Conservation (phyloP, 1,140 invertebrate genomes). For the Akabosia matsudoensis region DNA sequence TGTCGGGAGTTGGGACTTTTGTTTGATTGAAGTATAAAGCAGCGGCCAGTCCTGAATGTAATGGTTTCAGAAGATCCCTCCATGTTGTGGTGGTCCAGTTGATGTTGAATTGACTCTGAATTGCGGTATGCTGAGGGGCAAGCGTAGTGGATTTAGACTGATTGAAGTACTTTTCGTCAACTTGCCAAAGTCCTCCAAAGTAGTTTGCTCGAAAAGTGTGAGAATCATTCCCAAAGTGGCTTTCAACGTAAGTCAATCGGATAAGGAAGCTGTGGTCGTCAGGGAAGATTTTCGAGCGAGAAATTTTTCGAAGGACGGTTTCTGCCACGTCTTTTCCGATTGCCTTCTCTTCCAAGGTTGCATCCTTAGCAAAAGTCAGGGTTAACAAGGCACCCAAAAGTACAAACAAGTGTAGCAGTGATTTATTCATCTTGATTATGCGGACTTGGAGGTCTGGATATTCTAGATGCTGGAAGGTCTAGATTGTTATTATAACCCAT, state of each 20-base stretch:
- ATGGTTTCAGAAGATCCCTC: neutral
- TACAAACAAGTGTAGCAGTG: too few relatives aligned
- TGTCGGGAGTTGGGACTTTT: conserved; percentile 4
- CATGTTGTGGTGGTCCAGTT: neutral
- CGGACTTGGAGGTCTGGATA: too few relatives aligned
- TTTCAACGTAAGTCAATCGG: conserved; percentile 28
- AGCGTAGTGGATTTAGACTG: neutral
- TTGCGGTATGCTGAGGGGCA: neutral
- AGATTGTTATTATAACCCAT: too few relatives aligned
- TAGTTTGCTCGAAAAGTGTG: neutral
- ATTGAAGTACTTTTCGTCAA: neutral
- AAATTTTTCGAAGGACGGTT: conserved; percentile 28
- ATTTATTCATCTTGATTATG: too few relatives aligned
- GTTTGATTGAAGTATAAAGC: neutral
- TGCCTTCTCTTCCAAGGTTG: neutral
- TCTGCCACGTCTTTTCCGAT: conserved; percentile 30
- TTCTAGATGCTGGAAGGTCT: too few relatives aligned
- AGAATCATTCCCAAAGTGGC: conserved; percentile 8
- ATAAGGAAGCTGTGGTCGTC: conserved; percentile 27
- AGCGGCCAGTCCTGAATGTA: conserved; percentile 11
- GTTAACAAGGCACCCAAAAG: too few relatives aligned
- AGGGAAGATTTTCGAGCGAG: conserved; percentile 46
- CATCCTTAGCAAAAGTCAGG: conserved; percentile 20
- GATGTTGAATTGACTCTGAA: neutral
- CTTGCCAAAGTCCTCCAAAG: conserved; percentile 35